Percentiles rank a stretch among this genome's conserved stretches.
Conservation (phyloP, 2,797 vertebrate genomes). For the Orestias chungarensis region DNA sequence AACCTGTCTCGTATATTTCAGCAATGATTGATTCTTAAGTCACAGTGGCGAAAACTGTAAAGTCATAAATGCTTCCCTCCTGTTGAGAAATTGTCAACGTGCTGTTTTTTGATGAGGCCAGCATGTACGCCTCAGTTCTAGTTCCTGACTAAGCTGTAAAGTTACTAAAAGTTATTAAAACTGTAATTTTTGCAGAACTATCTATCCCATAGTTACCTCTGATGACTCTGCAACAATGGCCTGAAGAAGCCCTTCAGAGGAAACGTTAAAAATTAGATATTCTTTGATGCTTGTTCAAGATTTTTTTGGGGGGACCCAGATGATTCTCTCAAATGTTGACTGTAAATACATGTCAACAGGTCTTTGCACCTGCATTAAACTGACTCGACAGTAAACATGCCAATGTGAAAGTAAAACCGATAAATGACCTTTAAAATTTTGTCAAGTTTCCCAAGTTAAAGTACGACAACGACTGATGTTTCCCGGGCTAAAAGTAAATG, state of each 20-base stretch:
- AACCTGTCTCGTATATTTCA: not conserved
- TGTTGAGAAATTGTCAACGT: conserved; percentile 29
- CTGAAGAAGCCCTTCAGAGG: conserved; percentile 1
- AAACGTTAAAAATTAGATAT: not conserved
- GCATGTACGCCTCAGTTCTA: conserved; percentile 15
- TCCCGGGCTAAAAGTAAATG: too few relatives aligned
- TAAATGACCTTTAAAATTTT: not conserved
- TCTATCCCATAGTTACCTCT: not conserved
- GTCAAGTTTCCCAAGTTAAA: too few relatives aligned
- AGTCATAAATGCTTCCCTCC: not conserved
- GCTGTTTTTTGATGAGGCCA: conserved; percentile 48
- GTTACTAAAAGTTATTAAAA: conserved; percentile 32
- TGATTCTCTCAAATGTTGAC: not conserved
- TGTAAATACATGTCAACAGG: not conserved
- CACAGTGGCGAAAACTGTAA: not conserved
- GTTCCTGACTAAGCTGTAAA: conserved; percentile 13
- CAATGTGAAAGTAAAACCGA: not conserved
- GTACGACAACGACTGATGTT: not conserved
- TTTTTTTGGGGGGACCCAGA: not conserved
- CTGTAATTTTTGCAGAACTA: conserved; percentile 45
- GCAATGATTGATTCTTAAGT: not conserved
- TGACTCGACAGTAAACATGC: not conserved
- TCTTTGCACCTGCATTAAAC: not conserved
- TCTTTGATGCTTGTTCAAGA: not conserved
- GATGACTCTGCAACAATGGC: conserved; percentile 4